Conservation (phyloP, 2,113 vertebrate genomes). For the Nanorana parkeri region DNA sequence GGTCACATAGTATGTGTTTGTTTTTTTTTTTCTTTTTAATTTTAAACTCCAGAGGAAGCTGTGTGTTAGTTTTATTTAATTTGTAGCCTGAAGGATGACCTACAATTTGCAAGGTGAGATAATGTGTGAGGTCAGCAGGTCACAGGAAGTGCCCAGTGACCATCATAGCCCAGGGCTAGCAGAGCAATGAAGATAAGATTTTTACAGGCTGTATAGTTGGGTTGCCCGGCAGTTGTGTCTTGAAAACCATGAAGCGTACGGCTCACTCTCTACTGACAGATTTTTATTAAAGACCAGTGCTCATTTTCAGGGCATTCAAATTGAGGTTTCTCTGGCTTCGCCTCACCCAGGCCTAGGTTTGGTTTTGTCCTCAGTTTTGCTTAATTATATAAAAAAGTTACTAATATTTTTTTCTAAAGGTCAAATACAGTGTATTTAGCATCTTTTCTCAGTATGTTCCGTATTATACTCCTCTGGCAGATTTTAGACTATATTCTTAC, state of each 20-base stretch:
- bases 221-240: neutral
- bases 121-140: conserved; percentile 17
- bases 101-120: conserved; percentile 11
- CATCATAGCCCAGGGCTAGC: conserved; percentile 9
- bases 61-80: conserved; percentile 49
- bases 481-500: conserved; percentile 57
- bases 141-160: conserved; percentile 15
- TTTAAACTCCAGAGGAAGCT: conserved; percentile 8
- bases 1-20: conserved; percentile 20
- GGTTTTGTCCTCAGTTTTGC: conserved; percentile 42
- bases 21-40: conserved; percentile 22
- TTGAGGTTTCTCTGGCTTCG: conserved; percentile 16
- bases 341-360: conserved; percentile 18
- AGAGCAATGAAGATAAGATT: neutral
- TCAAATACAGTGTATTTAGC: conserved; percentile 57
- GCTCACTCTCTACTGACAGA: neutral
- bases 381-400: conserved; percentile 51
- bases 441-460: conserved; percentile 49
- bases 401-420: conserved; percentile 56
- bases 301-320: conserved; percentile 26
- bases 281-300: conserved; percentile 44
- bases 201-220: neutral
- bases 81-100: conserved; percentile 35
- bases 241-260: neutral
- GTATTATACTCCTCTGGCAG: conserved; percentile 55